A percentile compares a stretch with the other conserved stretches of the same genome.
These are phyloP conservation scores for Oreochromis niloticus DNA, from an alignment of 2,113 vertebrate genomes.

Conservation along the genomic window DNA sequence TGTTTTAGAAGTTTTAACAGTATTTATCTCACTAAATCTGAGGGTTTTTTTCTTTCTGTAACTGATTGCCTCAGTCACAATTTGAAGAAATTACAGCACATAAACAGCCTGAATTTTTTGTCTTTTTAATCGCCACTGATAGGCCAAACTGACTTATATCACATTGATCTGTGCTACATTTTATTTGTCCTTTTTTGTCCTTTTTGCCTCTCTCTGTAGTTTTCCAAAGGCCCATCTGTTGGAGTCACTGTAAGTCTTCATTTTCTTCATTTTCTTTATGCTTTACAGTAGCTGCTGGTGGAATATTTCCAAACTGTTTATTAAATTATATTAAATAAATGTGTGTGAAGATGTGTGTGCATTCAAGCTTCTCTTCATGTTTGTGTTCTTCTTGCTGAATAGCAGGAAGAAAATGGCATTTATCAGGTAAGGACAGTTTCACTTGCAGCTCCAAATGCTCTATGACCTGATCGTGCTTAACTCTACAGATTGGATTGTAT, in stretches of 20 bases:
- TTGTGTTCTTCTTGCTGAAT: background rate
- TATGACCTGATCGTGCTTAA: background rate
- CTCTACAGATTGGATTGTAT: background rate
- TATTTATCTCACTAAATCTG: background rate
- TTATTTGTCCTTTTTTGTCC: background rate
- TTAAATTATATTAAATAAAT: background rate
- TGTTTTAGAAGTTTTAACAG: background rate
- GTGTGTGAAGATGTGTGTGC: too few species aligned
- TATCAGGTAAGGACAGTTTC: slow-evolving; percentile 35
- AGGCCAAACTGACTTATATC: background rate
- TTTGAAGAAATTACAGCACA: background rate
- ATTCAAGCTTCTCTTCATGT: background rate
- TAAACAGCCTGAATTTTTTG: background rate
- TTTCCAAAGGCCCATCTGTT: background rate
- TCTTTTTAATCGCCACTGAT: background rate
- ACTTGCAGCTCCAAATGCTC: background rate
- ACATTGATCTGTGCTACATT: background rate
- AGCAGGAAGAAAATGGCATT: background rate
- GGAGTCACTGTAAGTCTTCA: slow-evolving; percentile 4
- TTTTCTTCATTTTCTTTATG: background rate
- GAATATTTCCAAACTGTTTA: background rate
- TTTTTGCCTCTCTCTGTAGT: slow-evolving; percentile 4
- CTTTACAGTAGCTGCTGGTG: background rate
- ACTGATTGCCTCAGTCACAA: background rate
- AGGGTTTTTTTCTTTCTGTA: background rate